Base-by-base conservation (phyloP, 2,113 vertebrate genomes). In the Eolophus roseicapilla region DNA sequence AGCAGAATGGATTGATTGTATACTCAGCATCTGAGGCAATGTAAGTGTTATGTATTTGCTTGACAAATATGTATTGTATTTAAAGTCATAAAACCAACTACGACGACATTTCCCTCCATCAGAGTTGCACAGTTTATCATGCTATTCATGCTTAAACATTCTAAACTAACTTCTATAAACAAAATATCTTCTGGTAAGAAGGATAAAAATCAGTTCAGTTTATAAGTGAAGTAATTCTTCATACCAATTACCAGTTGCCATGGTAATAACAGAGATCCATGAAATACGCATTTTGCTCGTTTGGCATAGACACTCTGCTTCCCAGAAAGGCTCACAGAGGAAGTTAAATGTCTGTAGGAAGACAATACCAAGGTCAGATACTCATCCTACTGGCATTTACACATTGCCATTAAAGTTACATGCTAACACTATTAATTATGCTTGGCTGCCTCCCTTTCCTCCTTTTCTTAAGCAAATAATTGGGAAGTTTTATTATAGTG, bases 161-260 rank as follows among this genome's bases (percentile, higher is more conserved):
- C 77, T 92, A 94, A 96, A 89, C 46, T 89, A 88, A 95, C 69
- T 86, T 68, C 53, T 86, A 27, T 90, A 88, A 95, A 95, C 60
- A 93, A 95, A 96, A 82, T 29, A 65, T 41, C 24, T 67, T 57
- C 70, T 88, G 44, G 44, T 65, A 93, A 80, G 80, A 13, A 53
- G 33, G 52, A 89, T 53, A 82, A 92, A 96, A 90, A 75, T 85
- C 64, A 47, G 52, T 82, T 96, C 74, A 24, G 20, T 94, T 97
- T 88, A 37, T 33, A 95, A 95, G 68, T 86, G 65, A 96, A 95
- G 87, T 84, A 79, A 95, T 77, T 71, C 50, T 94, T 96, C 94
- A 95, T 88, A 82, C 31, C 79, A 95, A 75, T 94, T 87, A 69
- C 25, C n/a, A 53, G 92, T 97, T 97, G 83, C 83, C 90, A 96